Conservation (phyloP, 2,797 vertebrate species). For the Acrocephalus scirpaceus region DNA sequence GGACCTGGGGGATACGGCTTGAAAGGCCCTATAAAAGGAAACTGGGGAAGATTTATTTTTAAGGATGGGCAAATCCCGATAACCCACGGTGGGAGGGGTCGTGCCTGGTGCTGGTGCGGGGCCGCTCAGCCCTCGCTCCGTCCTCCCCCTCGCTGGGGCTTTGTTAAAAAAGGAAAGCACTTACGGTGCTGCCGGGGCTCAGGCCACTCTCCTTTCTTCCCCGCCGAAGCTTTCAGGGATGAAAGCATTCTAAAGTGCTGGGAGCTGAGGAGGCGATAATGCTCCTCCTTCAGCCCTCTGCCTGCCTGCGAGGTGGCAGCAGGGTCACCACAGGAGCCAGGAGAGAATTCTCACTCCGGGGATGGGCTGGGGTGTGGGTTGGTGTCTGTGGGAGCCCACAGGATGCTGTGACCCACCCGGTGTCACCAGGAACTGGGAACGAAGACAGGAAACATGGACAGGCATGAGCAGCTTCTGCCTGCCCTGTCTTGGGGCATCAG, state of each 20-base stretch:
- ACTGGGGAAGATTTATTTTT: slow-evolving; percentile 46
- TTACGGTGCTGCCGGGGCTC: slow-evolving; percentile 7
- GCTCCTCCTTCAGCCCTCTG: not conserved
- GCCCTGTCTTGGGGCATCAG: fast-evolving
- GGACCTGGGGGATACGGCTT: slow-evolving; percentile 57
- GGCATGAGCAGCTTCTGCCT: not conserved
- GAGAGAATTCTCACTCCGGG: fast-evolving
- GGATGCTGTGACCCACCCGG: fast-evolving
- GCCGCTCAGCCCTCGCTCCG: not conserved
- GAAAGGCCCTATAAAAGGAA: slow-evolving; percentile 45
- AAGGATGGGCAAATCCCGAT: not conserved
- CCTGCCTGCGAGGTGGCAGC: not conserved
- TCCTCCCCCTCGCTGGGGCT: not conserved
- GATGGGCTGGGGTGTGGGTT: fast-evolving
- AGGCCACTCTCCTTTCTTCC: slow-evolving; percentile 33
- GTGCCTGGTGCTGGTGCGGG: fast-evolving
- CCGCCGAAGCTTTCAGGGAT: slow-evolving; percentile 58
- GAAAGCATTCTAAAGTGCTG: slow-evolving; percentile 51
- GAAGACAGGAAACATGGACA: fast-evolving
- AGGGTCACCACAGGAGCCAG: fast-evolving
- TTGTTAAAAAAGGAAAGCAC: slow-evolving; percentile 62
- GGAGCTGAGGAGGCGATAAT: not conserved
- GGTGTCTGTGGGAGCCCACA: fast-evolving
- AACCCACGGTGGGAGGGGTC: not conserved
- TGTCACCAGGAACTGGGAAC: not conserved